Percentiles rank a stretch among this genome's conserved stretches.
These are phyloP conservation scores for Parasteatoda tepidariorum DNA, from an alignment of 1,140 invertebrate genomes.

Conservation along the genomic window DNA sequence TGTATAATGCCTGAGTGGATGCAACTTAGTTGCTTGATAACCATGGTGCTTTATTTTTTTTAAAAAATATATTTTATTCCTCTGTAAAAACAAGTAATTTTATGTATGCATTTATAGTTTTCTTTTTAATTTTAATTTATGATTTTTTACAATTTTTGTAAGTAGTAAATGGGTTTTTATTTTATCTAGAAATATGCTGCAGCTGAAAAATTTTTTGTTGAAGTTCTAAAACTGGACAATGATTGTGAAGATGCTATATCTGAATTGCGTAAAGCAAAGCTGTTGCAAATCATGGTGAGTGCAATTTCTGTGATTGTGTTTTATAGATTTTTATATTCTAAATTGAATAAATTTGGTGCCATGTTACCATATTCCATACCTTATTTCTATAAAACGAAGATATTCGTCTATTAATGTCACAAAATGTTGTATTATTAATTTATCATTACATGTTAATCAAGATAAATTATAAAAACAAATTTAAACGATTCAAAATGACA, in stretches of 20 bases:
- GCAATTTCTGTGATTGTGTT: not conserved
- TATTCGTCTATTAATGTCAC: not conserved
- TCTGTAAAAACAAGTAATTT: no score
- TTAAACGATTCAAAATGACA: no score
- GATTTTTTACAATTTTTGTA: not conserved
- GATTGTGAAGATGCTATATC: slow-evolving; percentile 71
- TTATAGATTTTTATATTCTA: no score
- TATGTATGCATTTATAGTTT: no score
- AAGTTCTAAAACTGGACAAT: slow-evolving; percentile 71
- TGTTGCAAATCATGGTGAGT: slow-evolving; percentile 69
- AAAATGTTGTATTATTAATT: not conserved
- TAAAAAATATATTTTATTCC: no score
- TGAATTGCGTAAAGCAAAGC: slow-evolving; percentile 70
- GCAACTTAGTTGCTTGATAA: no score
- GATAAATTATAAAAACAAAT: no score
- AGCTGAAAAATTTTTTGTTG: slow-evolving; percentile 72
- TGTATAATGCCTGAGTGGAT: no score
- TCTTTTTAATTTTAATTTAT: no score
- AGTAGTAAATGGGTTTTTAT: slow-evolving; percentile 1
- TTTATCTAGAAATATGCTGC: slow-evolving; percentile 69
- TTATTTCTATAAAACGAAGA: not conserved
- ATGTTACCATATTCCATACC: not conserved
- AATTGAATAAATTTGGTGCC: not conserved
- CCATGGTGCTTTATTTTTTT: no score
- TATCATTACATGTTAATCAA: no score